Base-by-base conservation (phyloP, 2,113 vertebrate species). In the Perca schrenkii region DNA sequence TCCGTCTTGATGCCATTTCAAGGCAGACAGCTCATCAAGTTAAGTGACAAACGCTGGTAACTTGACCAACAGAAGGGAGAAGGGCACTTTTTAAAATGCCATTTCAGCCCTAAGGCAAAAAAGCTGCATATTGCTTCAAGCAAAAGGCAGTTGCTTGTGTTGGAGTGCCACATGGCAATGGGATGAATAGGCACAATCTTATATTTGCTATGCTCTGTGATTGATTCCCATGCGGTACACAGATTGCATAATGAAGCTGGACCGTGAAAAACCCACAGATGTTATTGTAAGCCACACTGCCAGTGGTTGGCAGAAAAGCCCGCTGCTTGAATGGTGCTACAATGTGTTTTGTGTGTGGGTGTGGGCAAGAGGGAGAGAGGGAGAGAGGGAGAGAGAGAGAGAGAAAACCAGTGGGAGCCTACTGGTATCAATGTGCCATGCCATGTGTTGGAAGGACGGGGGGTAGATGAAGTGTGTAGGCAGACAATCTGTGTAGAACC, bases 201-300 rank as follows among this genome's bases (percentile, higher is more conserved):
- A 71, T 88, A 71, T 80, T 68, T 77, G 68, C 78, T 56, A 21
- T 54, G 58, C 80, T 84, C 56, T 67, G 54, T 8, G 81, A 75
- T 71, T 85, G 74, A 66, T 73, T 92, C 88, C 73, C 83, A 83
- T 79, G 83, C 72, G 87, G 58, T 71, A 61, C 70, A 67, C 84
- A 79, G 61, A 90, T 85, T 93, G 83, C 81, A 92, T 93, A 91
- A 93, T 90, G 72, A 94, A 88, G 71, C 78, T 86, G 83, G 86
- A 88, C 68, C 25, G 52, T 80, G 65, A 85, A 86, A 43, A 88
- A 77, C 10, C 58, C 85, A 79, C 92, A 92, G 90, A 91, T 93
- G 90, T 90, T 93, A 79, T 90, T 90, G 89, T 90, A 74, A 82
- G 80, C 53, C 50, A 80, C 60, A 36, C 63, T 91, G 89, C 91